Evolutionary conservation across 2,113 vertebrate genomes (phyloP), one percentile per base, ranked within the genome.

Genomic region (Danionella cerebrum): DNA sequence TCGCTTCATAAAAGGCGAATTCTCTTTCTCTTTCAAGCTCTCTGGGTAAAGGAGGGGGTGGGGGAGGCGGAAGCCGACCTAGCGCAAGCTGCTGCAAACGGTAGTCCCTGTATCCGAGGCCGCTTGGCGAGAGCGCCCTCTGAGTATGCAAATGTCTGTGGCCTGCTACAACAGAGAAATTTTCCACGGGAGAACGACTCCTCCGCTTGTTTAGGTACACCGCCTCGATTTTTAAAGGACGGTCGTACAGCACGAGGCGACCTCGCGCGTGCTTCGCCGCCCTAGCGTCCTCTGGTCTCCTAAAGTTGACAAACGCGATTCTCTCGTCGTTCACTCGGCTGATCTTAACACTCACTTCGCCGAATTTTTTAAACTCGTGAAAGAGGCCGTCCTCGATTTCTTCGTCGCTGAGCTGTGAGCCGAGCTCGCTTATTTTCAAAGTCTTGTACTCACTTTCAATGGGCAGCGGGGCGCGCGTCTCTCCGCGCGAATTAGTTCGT

Each of bases 381-480:
- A 98, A 98, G 0, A 98, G 89, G n/a, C 95, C 95, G 64, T 98
- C 95, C 79, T 98, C 95, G 31, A 98, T 90, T 44, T 95, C 94
- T 50, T 96, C 95, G 77, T 98, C 95, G 65, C 92, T 96, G 69
- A 98, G 79, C 80, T 91, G 93, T 1, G 92, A 93, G 72, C 95
- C 95, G 65, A 98, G 79, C 78, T 98, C 94, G 82, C 95, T 97
- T 50, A 98, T 97, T 83, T 95, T 95, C 13, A 98, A 86, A 0
- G 95, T 95, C 83, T 98, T 97, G 86, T 98, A 95, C 84, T 96
- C 95, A 73, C 86, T 89, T 77, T 91, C 88, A 69, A 59, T 48
- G 35, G 79, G 80, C 33, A 85, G 80, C 60, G 77, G 86, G 0
- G 84, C 72, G 8, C 86, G 81, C 72, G 76, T 82, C 51, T 89